phyloP scores from a whole-genome alignment of 2,113 vertebrate genomes.

The Myiopsitta monachus region DNA sequence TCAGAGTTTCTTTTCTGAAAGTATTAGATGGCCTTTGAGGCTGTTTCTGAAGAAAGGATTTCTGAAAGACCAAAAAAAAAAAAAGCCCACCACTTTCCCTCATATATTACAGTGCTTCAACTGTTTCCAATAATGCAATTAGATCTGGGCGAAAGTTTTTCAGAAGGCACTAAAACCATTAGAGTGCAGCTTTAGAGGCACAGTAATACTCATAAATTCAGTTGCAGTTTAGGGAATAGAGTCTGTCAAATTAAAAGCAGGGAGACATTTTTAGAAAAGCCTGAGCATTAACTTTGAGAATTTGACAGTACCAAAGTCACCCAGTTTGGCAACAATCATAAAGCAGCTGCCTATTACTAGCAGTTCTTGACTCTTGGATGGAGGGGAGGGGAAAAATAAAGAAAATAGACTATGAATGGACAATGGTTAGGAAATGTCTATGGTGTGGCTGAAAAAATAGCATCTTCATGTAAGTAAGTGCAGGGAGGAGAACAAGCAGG shows the following conservation, averaged over 20 bases:
- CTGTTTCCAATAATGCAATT: background rate
- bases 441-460: background rate
- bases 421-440: background rate
- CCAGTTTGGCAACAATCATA: background rate
- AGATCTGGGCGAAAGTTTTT: background rate
- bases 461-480: background rate
- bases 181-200: background rate
- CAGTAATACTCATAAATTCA: conserved; percentile 16
- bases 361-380: background rate
- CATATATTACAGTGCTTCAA: background rate
- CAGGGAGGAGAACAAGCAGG: background rate
- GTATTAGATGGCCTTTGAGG: background rate
- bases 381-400: background rate
- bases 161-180: background rate
- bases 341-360: background rate
- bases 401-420: background rate
- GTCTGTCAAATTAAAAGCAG: background rate
- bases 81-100: background rate
- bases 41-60: conserved; percentile 7
- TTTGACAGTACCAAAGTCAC: background rate
- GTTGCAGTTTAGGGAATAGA: background rate
- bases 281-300: background rate
- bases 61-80: background rate
- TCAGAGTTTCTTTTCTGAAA: background rate
- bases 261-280: background rate